phyloP scores from a whole-genome alignment of 2,888 invertebrate genomes.

The Eupithecia exiguata region DNA sequence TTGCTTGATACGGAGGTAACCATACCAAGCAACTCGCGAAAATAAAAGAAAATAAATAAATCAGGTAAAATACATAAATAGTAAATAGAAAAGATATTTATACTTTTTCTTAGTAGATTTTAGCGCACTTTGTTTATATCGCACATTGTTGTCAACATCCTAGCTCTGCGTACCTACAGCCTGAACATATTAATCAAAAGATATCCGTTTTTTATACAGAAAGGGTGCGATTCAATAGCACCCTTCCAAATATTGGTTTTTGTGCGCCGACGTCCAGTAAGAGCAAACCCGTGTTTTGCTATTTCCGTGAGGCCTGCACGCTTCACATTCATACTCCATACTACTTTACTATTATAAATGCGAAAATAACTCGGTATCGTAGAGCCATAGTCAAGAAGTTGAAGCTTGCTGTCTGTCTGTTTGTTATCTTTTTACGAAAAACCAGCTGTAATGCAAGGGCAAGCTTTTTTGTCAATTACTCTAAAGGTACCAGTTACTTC shows the following conservation, averaged over 20 bases:
- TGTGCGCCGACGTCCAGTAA: slow-evolving; percentile 76
- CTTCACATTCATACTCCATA: slow-evolving; percentile 58
- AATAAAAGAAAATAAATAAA: too few species aligned
- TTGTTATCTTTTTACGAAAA: neutral
- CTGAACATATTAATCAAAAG: slow-evolving; percentile 76
- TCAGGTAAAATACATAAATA: too few species aligned
- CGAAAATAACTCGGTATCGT: neutral
- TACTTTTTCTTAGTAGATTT: neutral
- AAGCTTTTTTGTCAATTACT: neutral
- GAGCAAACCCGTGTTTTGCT: slow-evolving; percentile 81
- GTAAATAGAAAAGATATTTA: too few species aligned
- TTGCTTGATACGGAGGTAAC: too few species aligned
- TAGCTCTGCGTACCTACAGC: slow-evolving; percentile 40
- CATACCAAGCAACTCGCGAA: too few species aligned
- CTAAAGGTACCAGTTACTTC: too few species aligned
- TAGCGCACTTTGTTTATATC: neutral
- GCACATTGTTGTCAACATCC: slow-evolving; percentile 26
- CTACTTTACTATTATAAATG: slow-evolving; percentile 29
- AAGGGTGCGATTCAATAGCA: slow-evolving; percentile 79
- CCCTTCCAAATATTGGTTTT: slow-evolving; percentile 83
- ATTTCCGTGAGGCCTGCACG: slow-evolving; percentile 61
- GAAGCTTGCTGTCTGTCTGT: neutral
- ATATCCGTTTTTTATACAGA: slow-evolving; percentile 75
- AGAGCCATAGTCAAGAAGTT: neutral
- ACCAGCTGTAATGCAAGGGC: neutral